Base-by-base conservation (phyloP, 2,113 vertebrate species). In the Hyperopisus bebe region DNA sequence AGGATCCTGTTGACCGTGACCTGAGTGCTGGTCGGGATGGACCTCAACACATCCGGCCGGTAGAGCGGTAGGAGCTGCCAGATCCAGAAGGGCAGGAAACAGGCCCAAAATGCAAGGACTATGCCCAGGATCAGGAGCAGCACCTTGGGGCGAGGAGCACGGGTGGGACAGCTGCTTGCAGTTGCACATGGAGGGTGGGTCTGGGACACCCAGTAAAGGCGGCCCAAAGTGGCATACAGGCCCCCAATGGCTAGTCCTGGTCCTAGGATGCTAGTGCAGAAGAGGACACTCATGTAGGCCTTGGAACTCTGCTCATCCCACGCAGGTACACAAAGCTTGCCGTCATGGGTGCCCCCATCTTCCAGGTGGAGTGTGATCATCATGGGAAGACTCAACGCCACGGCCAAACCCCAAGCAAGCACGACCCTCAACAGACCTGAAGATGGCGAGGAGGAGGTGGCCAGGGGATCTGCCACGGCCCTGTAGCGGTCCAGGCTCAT, bases 81-180 rank as follows among this genome's bases (percentile, higher is more conserved):
- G 90, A 97, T 92, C 96, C 97, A 97, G 92, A 97, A 97, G 7
- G 97, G 96, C 0, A 97, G 95, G 90, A 97, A 97, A 90, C 97
- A 97, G 47, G 96, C 96, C 97, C 96, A 97, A 90, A 97, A 97
- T 19, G 96, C 93, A 83, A 97, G 91, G 35, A 97, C 97, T 17
- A 97, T 97, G 21, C 96, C 94, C 50, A 97, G 93, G 80, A 97
- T 97, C 90, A 97, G 95, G 5, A 96, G 94, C 89, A 97, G 94
- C 13, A 97, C 96, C 92, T 96, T 97, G 51, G 96, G 96, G 90
- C 95, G 96, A n/a, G 96, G 96, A 7, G 96, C 94, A 0, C 95
- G 94, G 4, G 95, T 93, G 21, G 95, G 92, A 85, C 94, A 94
- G 3, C 94, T 91, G 62, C 92, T 95, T 77, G 80, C 90, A n/a